phyloP scores from a whole-genome alignment of 2,888 invertebrate genomes.

The Nasonovia ribisnigri region DNA sequence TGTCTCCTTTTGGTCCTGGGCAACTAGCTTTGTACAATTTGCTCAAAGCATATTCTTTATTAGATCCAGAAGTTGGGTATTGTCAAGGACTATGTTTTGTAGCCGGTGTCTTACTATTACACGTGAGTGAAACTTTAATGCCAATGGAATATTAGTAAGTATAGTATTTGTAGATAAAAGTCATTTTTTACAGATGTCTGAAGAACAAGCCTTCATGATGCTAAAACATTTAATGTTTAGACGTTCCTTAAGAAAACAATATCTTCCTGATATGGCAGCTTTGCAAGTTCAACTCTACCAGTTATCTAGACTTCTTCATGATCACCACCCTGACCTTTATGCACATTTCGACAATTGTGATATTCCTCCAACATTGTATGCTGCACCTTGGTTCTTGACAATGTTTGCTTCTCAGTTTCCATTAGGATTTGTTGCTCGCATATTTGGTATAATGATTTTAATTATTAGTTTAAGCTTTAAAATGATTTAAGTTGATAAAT shows the following conservation, averaged over 20 bases:
- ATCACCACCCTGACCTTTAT: constrained; percentile 87
- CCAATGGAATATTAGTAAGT: neutral
- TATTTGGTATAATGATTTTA: constrained; percentile 80
- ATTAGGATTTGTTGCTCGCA: constrained; percentile 92
- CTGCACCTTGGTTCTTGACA: constrained; percentile 97
- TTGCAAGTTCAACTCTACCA: constrained; percentile 94
- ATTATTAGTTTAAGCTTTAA: neutral
- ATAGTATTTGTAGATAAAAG: neutral
- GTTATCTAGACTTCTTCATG: constrained; percentile 89
- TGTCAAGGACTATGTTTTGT: constrained; percentile 97
- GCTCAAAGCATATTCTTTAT: constrained; percentile 93
- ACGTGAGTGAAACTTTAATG: constrained; percentile 78
- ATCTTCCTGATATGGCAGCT: constrained; percentile 94
- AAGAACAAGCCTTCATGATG: constrained; percentile 88
- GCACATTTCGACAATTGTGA: constrained; percentile 89
- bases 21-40: constrained; percentile 94
- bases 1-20: constrained; percentile 91
- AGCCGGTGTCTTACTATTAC: constrained; percentile 91
- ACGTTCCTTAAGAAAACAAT: constrained; percentile 88
- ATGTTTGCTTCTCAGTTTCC: constrained; percentile 97
- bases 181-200: constrained; percentile 82
- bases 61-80: constrained; percentile 95
- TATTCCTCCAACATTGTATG: constrained; percentile 93
- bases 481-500: neutral
- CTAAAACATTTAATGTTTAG: constrained; percentile 93